These are phyloP conservation scores for Trimorus sp. DNA, from an alignment of 2,888 invertebrate genomes.

Conservation along the genomic window DNA sequence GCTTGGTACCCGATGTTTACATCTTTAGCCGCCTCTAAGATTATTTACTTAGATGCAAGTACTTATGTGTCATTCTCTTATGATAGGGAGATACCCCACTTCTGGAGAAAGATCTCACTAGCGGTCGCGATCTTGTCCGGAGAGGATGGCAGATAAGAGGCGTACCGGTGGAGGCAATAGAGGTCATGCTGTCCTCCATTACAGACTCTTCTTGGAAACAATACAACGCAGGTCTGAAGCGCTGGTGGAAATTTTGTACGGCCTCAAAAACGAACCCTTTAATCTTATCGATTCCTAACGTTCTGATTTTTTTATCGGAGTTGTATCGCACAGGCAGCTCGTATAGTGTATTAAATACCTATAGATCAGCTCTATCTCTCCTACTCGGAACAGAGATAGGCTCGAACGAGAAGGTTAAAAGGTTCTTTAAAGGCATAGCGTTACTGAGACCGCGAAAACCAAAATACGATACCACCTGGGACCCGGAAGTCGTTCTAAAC, in stretches of 20 bases:
- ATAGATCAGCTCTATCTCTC: constrained; percentile 45
- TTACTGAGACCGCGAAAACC: constrained; percentile 22
- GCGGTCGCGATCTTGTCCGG: constrained; percentile 53
- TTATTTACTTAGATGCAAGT: constrained; percentile 39
- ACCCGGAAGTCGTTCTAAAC: constrained; percentile 43
- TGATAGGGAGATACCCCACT: constrained; percentile 14
- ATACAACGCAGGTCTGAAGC: constrained; percentile 36
- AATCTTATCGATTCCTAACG: neutral
- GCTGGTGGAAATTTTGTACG: constrained; percentile 38
- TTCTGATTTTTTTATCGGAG: constrained; percentile 23
- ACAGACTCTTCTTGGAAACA: constrained; percentile 45
- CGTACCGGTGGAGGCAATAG: constrained; percentile 11
- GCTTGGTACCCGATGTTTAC: constrained; percentile 26
- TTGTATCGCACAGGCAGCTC: constrained; percentile 7
- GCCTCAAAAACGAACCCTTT: constrained; percentile 7
- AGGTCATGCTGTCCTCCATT: constrained; percentile 42
- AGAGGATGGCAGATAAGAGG: constrained; percentile 29
- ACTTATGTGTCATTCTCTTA: constrained; percentile 13
- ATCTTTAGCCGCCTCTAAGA: constrained; percentile 31
- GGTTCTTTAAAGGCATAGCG: constrained; percentile 44
- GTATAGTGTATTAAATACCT: constrained; percentile 31
- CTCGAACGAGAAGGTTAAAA: constrained; percentile 21
- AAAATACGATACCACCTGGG: constrained; percentile 49
- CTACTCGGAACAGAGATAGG: constrained; percentile 28
- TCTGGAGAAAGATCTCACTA: constrained; percentile 19